Evolutionary conservation across 2,797 vertebrate species (phyloP), one percentile per base, ranked within the genome.

Genomic region (Platyrinchus mystaceus): DNA sequence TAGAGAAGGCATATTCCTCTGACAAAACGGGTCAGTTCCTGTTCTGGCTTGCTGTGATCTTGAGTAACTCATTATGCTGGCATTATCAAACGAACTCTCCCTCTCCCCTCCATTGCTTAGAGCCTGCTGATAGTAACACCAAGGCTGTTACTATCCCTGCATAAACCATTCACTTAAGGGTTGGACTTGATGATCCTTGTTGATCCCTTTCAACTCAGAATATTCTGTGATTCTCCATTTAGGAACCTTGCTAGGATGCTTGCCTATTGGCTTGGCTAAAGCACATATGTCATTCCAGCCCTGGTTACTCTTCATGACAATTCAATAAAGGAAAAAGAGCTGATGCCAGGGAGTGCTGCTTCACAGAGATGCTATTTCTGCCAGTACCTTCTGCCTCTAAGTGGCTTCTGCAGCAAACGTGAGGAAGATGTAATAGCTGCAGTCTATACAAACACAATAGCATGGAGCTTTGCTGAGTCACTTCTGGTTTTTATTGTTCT

Each of bases 391-490:
- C 37, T 71, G 44, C 36, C 8, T 22, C 6, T 39, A 52, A 52
- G 22, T 32, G 18, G 19, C 37, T 84, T 60, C 46, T 7, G 9
- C 20, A 77, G 44, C 55, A 44, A 58, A 37, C 0, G 1, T 27
- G 22, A 79, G 5, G 26, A 50, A 70, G 69, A 43, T 28, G 2
- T 18, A 37, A 20, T 53, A 53, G 17, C 58, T 80, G 14, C 17
- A 14, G 30, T 73, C 39, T 59, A 9, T 18, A 14, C 0, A 0
- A 34, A 14, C 18, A 26, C 22, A 63, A 4, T 22, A 49, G 36
- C 18, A 15, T 21, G 21, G 34, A 50, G 19, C 15, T 90, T 66
- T 81, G 16, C 19, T 66, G 28, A 21, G 12, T 84, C 15, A 10
- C 7, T 66, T 71, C 2, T 22, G 1, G 26, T 13, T 79, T 32